Conservation (phyloP, 2,888 invertebrate species). For the Coenonympha glycerion region DNA sequence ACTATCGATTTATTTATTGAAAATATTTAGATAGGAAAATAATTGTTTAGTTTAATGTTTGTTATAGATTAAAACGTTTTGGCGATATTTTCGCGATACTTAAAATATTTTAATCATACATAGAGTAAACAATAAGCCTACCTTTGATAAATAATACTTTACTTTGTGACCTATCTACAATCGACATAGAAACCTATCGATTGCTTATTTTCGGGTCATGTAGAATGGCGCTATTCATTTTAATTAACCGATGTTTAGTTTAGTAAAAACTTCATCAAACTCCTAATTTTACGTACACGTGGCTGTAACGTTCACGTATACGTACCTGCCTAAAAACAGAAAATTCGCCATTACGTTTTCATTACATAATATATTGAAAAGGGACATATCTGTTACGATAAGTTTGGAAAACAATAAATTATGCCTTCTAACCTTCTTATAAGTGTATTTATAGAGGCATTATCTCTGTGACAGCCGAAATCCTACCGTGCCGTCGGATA, state of each 20-base stretch:
- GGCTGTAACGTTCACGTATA: no score
- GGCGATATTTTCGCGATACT: slow-evolving; percentile 31
- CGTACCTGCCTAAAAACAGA: slow-evolving; percentile 7
- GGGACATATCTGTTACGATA: slow-evolving; percentile 64
- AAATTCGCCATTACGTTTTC: slow-evolving; percentile 36
- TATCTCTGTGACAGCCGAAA: slow-evolving; percentile 27
- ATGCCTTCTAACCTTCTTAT: slow-evolving; percentile 32
- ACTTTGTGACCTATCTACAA: no score
- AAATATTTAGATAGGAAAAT: slow-evolving; percentile 27
- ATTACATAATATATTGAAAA: slow-evolving; percentile 37
- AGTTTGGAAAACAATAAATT: slow-evolving; percentile 53
- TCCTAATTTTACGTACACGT: no score
- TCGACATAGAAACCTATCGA: no score
- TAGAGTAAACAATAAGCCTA: no score
- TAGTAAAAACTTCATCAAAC: no score
- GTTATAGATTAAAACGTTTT: slow-evolving; percentile 27
- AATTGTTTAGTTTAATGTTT: slow-evolving; percentile 30
- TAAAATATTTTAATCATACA: no score
- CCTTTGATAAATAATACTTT: no score
- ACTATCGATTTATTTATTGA: slow-evolving; percentile 35
- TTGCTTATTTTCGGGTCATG: no score
- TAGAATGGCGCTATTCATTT: no score
- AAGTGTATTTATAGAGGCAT: slow-evolving; percentile 27
- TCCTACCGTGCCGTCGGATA: not conserved
- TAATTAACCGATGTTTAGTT: no score